These are phyloP conservation scores for Athalia circularis DNA, from an alignment of 2,888 invertebrate species.

Conservation along the genomic window DNA sequence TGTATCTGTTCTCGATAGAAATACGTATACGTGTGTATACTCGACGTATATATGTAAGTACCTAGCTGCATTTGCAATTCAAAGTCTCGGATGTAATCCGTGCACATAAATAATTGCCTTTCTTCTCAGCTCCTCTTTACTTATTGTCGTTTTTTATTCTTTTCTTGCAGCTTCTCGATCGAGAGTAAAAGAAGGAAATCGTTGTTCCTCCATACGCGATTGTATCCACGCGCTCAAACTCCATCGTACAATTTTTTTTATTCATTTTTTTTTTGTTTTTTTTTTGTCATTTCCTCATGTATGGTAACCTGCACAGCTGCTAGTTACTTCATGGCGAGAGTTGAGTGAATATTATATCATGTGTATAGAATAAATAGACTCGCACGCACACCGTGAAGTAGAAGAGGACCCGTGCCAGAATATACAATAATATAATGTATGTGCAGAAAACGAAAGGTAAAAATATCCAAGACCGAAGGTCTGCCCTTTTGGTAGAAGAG, in stretches of 20 bases:
- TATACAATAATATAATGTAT: not conserved
- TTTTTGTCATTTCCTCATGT: slow-evolving; percentile 9
- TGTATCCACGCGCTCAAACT: slow-evolving; percentile 15
- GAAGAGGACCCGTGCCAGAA: not conserved
- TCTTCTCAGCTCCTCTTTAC: too few relatives aligned
- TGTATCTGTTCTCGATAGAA: slow-evolving; percentile 15
- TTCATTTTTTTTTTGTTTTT: too few relatives aligned
- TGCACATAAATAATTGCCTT: slow-evolving; percentile 30
- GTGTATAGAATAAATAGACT: slow-evolving; percentile 28
- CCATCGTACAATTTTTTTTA: not conserved
- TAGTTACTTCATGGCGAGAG: not conserved
- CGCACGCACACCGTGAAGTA: slow-evolving; percentile 36
- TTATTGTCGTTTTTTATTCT: not conserved
- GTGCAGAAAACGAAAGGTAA: slow-evolving; percentile 30
- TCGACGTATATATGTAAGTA: not conserved
- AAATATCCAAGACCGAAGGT: slow-evolving; percentile 6
- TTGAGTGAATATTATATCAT: too few relatives aligned
- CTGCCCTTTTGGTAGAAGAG: slow-evolving; percentile 42
- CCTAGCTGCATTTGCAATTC: slow-evolving; percentile 32
- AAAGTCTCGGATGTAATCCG: slow-evolving; percentile 34
- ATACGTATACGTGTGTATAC: not conserved
- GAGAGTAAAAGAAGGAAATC: slow-evolving; percentile 61
- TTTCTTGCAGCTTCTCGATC: slow-evolving; percentile 58
- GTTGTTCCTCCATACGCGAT: slow-evolving; percentile 57
- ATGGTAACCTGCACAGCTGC: slow-evolving; percentile 17